These are phyloP conservation scores for Habrosyne pyritoides DNA, from an alignment of 2,888 invertebrate genomes.

Conservation along the genomic window DNA sequence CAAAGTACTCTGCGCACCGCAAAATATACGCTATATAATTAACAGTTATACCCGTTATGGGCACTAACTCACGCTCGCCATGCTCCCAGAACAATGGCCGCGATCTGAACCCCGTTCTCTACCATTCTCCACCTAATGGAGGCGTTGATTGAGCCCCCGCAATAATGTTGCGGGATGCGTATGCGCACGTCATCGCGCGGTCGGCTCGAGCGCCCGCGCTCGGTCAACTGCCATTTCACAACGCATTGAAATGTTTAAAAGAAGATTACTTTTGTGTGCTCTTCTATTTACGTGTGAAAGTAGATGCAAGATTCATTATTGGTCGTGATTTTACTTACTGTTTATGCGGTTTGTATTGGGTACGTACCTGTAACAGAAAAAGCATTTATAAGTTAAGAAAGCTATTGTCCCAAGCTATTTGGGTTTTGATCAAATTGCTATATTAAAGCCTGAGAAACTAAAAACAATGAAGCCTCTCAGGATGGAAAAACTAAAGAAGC, in stretches of 20 bases:
- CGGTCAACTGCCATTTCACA: constrained; percentile 5
- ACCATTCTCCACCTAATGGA: constrained; percentile 57
- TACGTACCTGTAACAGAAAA: constrained; percentile 50
- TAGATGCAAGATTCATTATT: constrained; percentile 43
- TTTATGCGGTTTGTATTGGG: constrained; percentile 9
- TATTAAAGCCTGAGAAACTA: not conserved
- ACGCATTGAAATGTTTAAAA: constrained; percentile 11
- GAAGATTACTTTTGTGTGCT: constrained; percentile 18
- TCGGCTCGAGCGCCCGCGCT: constrained; percentile 7
- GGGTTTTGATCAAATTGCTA: constrained; percentile 20
- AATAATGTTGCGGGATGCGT: constrained; percentile 52
- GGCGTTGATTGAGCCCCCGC: constrained; percentile 59
- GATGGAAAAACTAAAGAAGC: constrained; percentile 6
- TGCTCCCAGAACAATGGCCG: constrained; percentile 68
- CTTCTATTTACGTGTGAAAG: constrained; percentile 12
- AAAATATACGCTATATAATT: constrained; percentile 71
- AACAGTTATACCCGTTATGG: constrained; percentile 73
- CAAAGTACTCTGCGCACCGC: constrained; percentile 63
- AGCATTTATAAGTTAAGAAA: constrained; percentile 23
- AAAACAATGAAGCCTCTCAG: constrained; percentile 2
- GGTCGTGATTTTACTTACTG: constrained; percentile 29
- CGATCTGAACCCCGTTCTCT: constrained; percentile 46
- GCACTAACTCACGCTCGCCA: constrained; percentile 63
- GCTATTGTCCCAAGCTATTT: constrained; percentile 20
- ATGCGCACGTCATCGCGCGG: constrained; percentile 26